These are phyloP conservation scores for Sturnira hondurensis DNA, from an alignment of 2,113 vertebrate genomes.

Conservation along the genomic window DNA sequence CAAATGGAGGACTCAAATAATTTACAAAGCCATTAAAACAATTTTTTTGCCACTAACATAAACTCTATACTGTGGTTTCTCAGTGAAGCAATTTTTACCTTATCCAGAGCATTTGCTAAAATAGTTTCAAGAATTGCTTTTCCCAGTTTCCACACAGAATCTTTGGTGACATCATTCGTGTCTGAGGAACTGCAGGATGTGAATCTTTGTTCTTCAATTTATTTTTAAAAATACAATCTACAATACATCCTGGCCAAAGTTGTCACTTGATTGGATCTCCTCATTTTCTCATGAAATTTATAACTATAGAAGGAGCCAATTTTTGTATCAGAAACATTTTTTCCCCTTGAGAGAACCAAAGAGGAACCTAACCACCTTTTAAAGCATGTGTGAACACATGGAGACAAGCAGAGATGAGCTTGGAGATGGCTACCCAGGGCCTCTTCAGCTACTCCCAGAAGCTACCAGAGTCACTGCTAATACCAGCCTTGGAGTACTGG, in stretches of 20 bases:
- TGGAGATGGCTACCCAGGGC: not conserved
- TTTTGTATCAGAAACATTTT: not conserved
- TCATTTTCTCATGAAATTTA: not conserved
- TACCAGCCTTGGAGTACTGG: not conserved
- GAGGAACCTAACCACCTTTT: not conserved
- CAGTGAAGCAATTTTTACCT: not conserved
- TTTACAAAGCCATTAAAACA: conserved; percentile 52
- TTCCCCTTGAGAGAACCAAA: not conserved
- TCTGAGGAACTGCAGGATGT: not conserved
- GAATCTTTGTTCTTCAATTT: conserved; percentile 1
- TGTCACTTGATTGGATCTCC: not conserved
- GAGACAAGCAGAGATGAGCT: not conserved
- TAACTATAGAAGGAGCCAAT: not conserved
- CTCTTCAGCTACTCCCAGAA: not conserved
- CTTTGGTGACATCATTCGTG: not conserved
- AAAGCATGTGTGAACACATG: too few species aligned
- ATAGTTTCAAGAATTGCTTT: not conserved
- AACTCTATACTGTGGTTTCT: not conserved
- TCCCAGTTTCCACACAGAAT: not conserved
- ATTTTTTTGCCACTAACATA: conserved; percentile 1
- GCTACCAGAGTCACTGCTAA: not conserved
- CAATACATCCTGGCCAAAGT: not conserved
- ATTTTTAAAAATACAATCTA: not conserved
- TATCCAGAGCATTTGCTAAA: not conserved
- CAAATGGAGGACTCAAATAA: conserved; percentile 40